Base-by-base conservation (phyloP, 2,113 vertebrate species). In the Pterocles burchelli region DNA sequence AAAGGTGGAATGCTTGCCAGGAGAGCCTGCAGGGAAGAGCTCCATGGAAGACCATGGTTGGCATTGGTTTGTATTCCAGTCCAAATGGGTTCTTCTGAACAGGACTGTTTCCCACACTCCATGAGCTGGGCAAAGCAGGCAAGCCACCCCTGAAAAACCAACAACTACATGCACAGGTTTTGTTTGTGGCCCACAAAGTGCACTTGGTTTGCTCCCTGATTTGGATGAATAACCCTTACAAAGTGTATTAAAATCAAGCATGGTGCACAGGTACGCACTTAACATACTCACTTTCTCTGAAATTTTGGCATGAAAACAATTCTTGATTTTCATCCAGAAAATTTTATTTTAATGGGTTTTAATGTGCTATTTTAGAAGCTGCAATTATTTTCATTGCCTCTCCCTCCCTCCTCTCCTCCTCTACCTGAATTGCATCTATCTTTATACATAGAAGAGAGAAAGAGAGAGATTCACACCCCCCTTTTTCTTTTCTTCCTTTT, bases 41-140 rank as follows among this genome's bases (percentile, higher is more conserved):
- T 46, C 17, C 25, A 13, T 0, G 3, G 61, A 63, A 75, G 31
- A 57, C 12, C 0, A 10, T 1, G 1, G 4, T 38, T 73, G 54
- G 33, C 22, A 11, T 5, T 33, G 28, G 31, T 26, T 34, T 33
- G 26, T 21, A 36, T 58, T 77, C 41, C 62, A 94, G 24, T 5
- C 71, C 57, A 52, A 66, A 57, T 1, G 17, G 41, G 26, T 36
- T 43, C 41, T 57, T 41, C 36, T 29, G 33, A 70, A 67, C 26
- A 16, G 28, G 19, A 6, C 33, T 34, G 25, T 51, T n/a, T 79
- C 29, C 70, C 19, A 4, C 5, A 25, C 5, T 25, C 33, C 10
- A 3, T 26, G 10, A 38, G 18, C 54, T 43, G 71, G 77, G 5
- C 11, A 20, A 10, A 46, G 54, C 54, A 58, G 22, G 11, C 22